Base-by-base conservation (phyloP, 2,888 invertebrate species). In the Tridacna crocea region DNA sequence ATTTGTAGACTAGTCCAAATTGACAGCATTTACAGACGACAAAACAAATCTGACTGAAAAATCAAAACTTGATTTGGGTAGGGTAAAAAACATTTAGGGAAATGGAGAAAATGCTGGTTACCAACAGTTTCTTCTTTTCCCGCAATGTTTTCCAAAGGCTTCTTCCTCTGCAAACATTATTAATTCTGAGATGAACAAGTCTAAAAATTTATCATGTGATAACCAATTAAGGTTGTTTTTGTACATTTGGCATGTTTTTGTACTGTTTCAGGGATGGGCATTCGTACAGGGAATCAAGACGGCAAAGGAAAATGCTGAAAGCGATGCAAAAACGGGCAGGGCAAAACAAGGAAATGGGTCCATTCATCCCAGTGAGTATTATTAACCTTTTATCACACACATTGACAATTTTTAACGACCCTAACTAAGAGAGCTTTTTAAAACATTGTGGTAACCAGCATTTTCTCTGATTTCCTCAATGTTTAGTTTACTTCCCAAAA, bases 341-440 rank as follows among this genome's bases (percentile, higher is more conserved):
- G 36, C 88, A 88, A 61, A 92, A 92, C 79, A 84, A 88, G 74
- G 92, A 91, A 75, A 83, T 80, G 58, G 86, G 87, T 15, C 87
- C 68, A 75, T 84, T 92, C 77, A 91, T 93, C 84, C 92, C 92
- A 60, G 92, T 93, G 87, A 89, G 92, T 90, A 26, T 22, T 6
- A n/a, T 68, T 27, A 8, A 22, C 4, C 15, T 3, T 19, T 6
- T 55, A 6, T 55, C 6, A 3, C 55, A 55, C 55, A 19, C 19
- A 55, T 3, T 19, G 6, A 51, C 55, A 6, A 3, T 55, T 10
- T 55, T 19, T 55, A 11, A 55, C 3, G 3, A 15, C 55, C 19
- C 55, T 55, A 11, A 3, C 2, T 3, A 15, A 55, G 55, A 55
- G 3, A 11, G 2, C 55, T 19, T 6, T 55, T 19, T 3, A 55